Conservation (phyloP, 2,888 invertebrate species). For the Pammene fasciana region DNA sequence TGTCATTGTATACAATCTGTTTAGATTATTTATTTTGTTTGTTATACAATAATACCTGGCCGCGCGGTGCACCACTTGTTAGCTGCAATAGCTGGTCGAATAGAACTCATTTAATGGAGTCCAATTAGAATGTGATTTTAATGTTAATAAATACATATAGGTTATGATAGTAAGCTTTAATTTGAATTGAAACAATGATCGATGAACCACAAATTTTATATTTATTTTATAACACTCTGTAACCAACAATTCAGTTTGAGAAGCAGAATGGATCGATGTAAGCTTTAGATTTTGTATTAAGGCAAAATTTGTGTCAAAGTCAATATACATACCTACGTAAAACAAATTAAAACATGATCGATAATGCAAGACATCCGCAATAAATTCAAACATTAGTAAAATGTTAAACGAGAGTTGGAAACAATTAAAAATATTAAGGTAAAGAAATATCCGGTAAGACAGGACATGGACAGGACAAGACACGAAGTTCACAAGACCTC, state of each 20-base stretch:
- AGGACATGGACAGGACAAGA: no score
- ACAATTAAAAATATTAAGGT: constrained; percentile 22
- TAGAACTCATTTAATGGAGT: constrained; percentile 26
- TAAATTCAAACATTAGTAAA: constrained; percentile 15
- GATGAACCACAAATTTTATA: neutral
- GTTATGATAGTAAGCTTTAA: constrained; percentile 2
- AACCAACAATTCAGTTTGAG: no score
- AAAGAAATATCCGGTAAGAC: constrained; percentile 22
- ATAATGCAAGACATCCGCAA: constrained; percentile 14
- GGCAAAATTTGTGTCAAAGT: no score
- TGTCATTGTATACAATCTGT: constrained; percentile 50
- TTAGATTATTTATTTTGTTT: constrained; percentile 44
- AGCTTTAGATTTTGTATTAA: no score
- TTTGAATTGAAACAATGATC: neutral
- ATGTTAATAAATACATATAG: constrained; percentile 6
- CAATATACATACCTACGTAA: no score
- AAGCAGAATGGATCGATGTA: no score
- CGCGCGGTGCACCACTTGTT: constrained; percentile 36
- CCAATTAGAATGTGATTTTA: constrained; percentile 21
- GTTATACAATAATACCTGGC: constrained; percentile 41
- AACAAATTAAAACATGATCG: neutral
- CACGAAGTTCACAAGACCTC: constrained; percentile 32
- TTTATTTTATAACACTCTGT: neutral
- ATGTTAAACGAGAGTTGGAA: constrained; percentile 20
- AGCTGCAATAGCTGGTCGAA: constrained; percentile 30